Evolutionary conservation across 2,113 vertebrate genomes (phyloP), one percentile per base, ranked within the genome.

Genomic region (Thalassarche chlororhynchos): DNA sequence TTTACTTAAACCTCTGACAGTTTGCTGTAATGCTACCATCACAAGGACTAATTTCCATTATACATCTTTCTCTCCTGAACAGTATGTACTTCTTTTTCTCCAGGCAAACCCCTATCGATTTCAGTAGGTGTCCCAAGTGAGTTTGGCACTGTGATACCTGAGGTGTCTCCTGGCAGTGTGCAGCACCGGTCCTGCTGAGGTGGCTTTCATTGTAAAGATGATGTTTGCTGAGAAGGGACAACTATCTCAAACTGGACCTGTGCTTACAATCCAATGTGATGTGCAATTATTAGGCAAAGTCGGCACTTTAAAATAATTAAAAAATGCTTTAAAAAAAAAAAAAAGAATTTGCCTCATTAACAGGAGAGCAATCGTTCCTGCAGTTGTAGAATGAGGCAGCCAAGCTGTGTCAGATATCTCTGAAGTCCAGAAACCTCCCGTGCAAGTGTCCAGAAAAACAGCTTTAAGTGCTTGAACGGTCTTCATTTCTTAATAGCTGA

Each of bases 231-330:
- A 31, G 54, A 60, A 19, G 21, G 61, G 34, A 31, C 46, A 46
- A 9, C 18, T 21, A 8, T 28, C n/a, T 34, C 29, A 8, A 9
- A n/a, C n/a, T 9, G 58, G 28, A 51, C 19, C 34, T 0, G 2
- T 34, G 44, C 36, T 58, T 11, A 38, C 32, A 23, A 20, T 55
- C 31, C 15, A 28, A 9, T 4, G 28, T 18, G 36, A 23, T 6
- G 49, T 44, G 32, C 36, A 21, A 24, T 52, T 14, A 2, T 10
- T 21, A 40, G 52, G 29, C 68, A 54, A 81, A 61, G 47, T 20
- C 46, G 40, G 29, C 25, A 9, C 52, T 60, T 46, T 4, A 55
- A 34, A 54, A 55, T 17, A 18, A 40, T 31, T 40, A 9, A 8
- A 47, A 46, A 55, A 36, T 38, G 6, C 64, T 76, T 42, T 38